These are phyloP conservation scores for Apamea epomidion DNA, from an alignment of 2,888 invertebrate species.

Conservation along the genomic window DNA sequence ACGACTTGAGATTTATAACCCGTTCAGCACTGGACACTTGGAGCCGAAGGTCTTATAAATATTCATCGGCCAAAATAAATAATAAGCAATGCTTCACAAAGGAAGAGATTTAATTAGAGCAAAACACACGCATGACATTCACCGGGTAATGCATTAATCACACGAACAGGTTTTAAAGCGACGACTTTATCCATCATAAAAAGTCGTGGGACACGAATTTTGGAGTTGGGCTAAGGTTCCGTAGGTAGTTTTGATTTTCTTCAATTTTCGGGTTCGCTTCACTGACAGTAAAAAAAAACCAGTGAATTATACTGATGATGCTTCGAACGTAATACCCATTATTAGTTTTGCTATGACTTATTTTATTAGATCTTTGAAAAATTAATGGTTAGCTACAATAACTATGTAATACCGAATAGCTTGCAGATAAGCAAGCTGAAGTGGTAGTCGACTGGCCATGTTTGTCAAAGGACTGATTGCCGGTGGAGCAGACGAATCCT, in stretches of 20 bases:
- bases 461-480: neutral
- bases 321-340: neutral
- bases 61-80: conserved; percentile 59
- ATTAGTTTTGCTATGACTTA: neutral
- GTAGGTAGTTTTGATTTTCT: conserved; percentile 12
- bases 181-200: conserved; percentile 76
- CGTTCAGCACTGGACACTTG: conserved; percentile 45
- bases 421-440: neutral
- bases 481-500: neutral
- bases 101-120: conserved; percentile 84
- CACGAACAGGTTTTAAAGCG: conserved; percentile 75
- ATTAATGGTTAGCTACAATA: neutral
- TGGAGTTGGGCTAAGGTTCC: conserved; percentile 44
- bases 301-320: neutral
- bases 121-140: conserved; percentile 80
- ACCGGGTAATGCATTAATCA: conserved; percentile 80
- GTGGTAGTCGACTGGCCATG: neutral
- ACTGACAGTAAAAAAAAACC: neutral
- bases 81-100: conserved; percentile 68
- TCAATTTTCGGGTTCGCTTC: neutral
- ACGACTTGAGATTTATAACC: conserved; percentile 60
- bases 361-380: neutral
- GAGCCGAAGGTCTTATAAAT: conserved; percentile 59
- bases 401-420: neutral
- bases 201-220: conserved; percentile 26